Base-by-base conservation (phyloP, 2,888 invertebrate species). In the Dusona sp. region DNA sequence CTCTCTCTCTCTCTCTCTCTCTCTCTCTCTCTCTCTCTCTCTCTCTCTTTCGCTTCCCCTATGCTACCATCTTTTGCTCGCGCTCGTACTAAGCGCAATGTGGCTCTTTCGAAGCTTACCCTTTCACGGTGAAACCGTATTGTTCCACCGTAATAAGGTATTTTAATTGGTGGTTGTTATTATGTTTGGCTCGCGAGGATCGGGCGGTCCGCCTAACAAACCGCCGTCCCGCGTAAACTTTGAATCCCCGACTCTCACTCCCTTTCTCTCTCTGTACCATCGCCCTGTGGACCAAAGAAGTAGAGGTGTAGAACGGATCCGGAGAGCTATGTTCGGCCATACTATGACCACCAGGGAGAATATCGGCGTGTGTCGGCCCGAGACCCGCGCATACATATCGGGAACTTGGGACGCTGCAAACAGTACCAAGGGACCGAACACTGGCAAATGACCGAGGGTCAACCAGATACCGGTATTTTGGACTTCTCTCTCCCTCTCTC, bases 91-190 rank as follows among this genome's bases (percentile, higher is more conserved):
- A 86, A 85, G 87, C 87, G 86, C 84, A 88, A 83, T 73, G 84
- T 86, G 86, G 83, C 85, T 80, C 83, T 84, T 79, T 87, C 88
- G 88, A 84, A 85, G 88, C 86, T 90, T 86, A 89, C 83, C 84
- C 84, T 88, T 86, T 75, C 81, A 87, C 84, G 75, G 86, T 79
- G 74, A 86, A 88, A 88, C 88, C 88, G 91, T 90, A 92, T 92
- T 92, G 92, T 92, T 91, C 89, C 89, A 86, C 89, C 90, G 89
- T 92, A 92, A 92, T 92, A 93, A 93, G 92, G 93, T 92, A 93
- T 93, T 93, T 93, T 93, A 93, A 93, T 93, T 93, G 92, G 92
- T 90, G 86, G 90, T 91, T 90, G 91, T 91, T 92, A 93, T 93
- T 92, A 93, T 91, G 91, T 92, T 92, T 82, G 88, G 88, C 86